Conservation (phyloP, 92 coral and sea anemone species). For the Palythoa grandiflora region DNA sequence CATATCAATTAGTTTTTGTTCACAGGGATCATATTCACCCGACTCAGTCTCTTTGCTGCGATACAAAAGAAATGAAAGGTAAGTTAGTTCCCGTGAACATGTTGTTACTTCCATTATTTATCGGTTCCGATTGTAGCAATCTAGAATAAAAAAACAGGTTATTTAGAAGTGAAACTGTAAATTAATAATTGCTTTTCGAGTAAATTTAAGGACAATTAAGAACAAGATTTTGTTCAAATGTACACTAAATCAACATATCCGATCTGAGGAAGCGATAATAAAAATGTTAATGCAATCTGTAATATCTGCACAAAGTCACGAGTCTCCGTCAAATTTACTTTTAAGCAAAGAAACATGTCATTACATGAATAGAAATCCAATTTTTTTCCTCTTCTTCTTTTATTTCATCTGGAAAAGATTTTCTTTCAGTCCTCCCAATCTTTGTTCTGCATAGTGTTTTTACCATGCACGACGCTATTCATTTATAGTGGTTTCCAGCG, state of each 20-base stretch:
- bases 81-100: constrained; percentile 23
- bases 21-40: constrained; percentile 42
- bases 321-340: not conserved
- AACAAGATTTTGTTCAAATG: constrained; percentile 17
- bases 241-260: constrained; percentile 14
- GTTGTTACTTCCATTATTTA: constrained; percentile 27
- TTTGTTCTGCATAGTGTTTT: not conserved
- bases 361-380: not conserved
- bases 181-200: not conserved
- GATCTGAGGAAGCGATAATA: constrained; percentile 34
- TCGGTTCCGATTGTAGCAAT: constrained; percentile 3
- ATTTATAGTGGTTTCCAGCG: constrained; percentile 24
- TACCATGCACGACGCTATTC: not conserved
- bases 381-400: not conserved
- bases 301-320: not conserved
- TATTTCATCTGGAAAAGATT: not conserved
- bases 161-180: not conserved
- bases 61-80: constrained; percentile 38
- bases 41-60: constrained; percentile 3
- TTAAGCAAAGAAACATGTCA: not conserved
- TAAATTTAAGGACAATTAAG: constrained; percentile 12
- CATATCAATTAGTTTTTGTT: constrained; percentile 28
- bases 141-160: constrained; percentile 25
- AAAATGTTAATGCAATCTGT: not conserved
- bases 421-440: not conserved